These are phyloP conservation scores for Zootermopsis nevadensis DNA, from an alignment of 2,888 invertebrate genomes.

Conservation along the genomic window DNA sequence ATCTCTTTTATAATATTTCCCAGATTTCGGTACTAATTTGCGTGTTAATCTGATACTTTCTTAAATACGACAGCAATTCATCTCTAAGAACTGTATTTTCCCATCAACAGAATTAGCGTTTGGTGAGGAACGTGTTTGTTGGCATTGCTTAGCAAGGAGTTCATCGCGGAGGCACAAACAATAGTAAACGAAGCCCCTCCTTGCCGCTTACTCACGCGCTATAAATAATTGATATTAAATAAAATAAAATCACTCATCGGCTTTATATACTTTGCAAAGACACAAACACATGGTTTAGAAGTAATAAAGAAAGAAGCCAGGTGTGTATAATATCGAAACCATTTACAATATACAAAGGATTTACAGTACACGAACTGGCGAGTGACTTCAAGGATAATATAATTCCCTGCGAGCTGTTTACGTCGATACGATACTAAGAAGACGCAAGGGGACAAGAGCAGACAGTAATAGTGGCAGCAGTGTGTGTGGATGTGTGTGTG, in stretches of 20 bases:
- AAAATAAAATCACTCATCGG: neutral
- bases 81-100: too few species aligned
- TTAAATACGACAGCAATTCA: too few species aligned
- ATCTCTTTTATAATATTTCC: too few species aligned
- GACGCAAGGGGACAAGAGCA: neutral
- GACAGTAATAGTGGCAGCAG: neutral
- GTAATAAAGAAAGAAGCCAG: neutral
- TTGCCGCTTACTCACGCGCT: neutral
- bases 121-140: neutral
- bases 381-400: neutral
- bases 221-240: neutral
- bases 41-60: too few species aligned
- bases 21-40: too few species aligned
- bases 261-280: neutral
- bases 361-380: neutral
- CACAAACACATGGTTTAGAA: neutral
- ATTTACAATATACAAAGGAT: constrained; percentile 4
- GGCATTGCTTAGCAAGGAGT: neutral
- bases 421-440: neutral
- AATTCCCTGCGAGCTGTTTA: neutral
- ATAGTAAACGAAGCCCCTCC: neutral
- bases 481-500: neutral
- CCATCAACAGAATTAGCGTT: neutral
- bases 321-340: neutral
- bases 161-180: neutral